Conservation (phyloP, 2,888 invertebrate species). For the Hetaerina titia region DNA sequence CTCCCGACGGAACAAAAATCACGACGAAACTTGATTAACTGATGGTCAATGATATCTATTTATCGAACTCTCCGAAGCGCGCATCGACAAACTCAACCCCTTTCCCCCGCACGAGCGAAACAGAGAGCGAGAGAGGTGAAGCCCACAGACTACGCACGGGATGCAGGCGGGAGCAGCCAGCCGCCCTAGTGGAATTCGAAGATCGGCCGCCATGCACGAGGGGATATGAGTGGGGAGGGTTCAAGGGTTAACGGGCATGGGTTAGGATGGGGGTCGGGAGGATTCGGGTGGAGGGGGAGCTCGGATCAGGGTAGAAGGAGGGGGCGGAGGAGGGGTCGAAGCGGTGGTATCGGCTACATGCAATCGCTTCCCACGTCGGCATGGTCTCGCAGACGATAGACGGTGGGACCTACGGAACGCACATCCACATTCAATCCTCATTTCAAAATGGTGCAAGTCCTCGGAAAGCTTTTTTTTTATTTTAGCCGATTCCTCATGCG, state of each 20-base stretch:
- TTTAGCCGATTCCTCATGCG: no score
- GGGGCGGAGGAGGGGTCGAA: background rate
- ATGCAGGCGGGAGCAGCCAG: background rate
- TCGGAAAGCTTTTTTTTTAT: no score
- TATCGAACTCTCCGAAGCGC: background rate
- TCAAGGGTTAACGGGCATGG: no score
- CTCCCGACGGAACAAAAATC: background rate
- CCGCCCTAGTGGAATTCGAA: background rate
- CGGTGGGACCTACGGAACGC: background rate
- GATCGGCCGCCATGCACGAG: background rate
- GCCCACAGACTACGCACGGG: background rate
- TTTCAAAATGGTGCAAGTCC: no score
- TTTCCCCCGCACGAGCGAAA: background rate
- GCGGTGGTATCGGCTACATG: background rate
- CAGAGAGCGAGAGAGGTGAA: background rate
- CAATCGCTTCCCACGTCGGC: background rate
- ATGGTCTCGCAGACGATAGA: background rate
- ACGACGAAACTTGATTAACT: constrained; percentile 25
- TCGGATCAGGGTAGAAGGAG: no score
- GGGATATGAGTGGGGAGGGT: background rate
- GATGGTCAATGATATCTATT: constrained; percentile 4
- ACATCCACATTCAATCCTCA: background rate
- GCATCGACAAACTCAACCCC: background rate
- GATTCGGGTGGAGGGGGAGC: background rate
- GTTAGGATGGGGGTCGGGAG: background rate